phyloP scores from a whole-genome alignment of 2,888 invertebrate species.

The Drosophila aldrichi region DNA sequence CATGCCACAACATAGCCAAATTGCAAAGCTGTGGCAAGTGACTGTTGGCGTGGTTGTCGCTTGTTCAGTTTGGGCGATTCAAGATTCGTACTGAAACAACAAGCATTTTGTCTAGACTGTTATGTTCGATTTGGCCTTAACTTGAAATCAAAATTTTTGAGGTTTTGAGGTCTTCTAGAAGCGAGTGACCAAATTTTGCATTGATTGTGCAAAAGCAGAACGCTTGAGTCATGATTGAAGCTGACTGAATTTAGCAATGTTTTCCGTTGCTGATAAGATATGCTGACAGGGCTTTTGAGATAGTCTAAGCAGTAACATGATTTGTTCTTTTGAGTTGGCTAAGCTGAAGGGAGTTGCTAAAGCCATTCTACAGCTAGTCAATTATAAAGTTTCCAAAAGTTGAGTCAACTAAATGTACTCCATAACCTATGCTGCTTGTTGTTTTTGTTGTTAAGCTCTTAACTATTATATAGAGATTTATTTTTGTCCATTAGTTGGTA shows the following conservation, averaged over 20 bases:
- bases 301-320: background rate
- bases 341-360: background rate
- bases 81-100: slow-evolving; percentile 58
- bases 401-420: background rate
- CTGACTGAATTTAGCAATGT: background rate
- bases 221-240: slow-evolving; percentile 3
- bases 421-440: background rate
- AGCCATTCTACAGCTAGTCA: background rate
- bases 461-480: slow-evolving; percentile 8
- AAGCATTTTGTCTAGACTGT: slow-evolving; percentile 74
- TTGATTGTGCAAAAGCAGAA: background rate
- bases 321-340: background rate
- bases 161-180: slow-evolving; percentile 26
- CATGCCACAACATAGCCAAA: slow-evolving; percentile 47
- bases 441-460: background rate
- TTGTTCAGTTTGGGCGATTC: slow-evolving; percentile 20
- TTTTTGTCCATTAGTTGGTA: slow-evolving; percentile 56
- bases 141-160: slow-evolving; percentile 12
- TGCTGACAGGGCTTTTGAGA: background rate
- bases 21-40: slow-evolving; percentile 37
- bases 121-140: slow-evolving; percentile 71
- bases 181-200: background rate
- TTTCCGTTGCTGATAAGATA: background rate
- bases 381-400: background rate
- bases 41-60: slow-evolving; percentile 21